Percentiles rank a stretch among this genome's conserved stretches.
Conservation (phyloP, 2,797 vertebrate species). For the Macropodus opercularis region DNA sequence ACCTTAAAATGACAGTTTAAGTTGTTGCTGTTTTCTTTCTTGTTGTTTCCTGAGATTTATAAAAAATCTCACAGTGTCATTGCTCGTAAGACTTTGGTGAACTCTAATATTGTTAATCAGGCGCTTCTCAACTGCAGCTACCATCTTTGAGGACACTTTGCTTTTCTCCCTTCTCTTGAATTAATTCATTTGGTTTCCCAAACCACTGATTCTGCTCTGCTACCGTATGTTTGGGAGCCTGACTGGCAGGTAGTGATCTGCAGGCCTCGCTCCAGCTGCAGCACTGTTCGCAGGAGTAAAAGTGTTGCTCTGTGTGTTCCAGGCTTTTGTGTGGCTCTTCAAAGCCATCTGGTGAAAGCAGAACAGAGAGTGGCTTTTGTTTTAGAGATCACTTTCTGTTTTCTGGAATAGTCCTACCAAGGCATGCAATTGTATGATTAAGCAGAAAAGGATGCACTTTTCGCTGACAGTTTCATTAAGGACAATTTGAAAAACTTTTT, state of each 20-base stretch:
- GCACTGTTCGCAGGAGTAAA: conserved; percentile 31
- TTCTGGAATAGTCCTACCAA: not conserved
- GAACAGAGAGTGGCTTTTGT: conserved; percentile 28
- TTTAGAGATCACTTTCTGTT: not conserved
- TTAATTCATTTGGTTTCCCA: not conserved
- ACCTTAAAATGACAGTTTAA: not conserved
- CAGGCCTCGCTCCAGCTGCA: conserved; percentile 13
- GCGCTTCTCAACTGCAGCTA: too few relatives aligned
- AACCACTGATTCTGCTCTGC: not conserved
- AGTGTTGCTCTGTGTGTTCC: conserved; percentile 29
- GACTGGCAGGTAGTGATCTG: conserved; percentile 2
- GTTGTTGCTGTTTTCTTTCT: too few relatives aligned
- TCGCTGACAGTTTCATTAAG: too few relatives aligned
- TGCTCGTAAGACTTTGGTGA: not conserved
- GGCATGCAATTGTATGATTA: not conserved
- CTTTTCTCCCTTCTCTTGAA: not conserved
- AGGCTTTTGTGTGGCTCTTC: conserved; percentile 34
- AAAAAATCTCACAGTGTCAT: too few relatives aligned
- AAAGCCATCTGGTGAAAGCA: conserved; percentile 56
- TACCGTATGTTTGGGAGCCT: conserved; percentile 53
- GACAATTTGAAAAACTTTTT: too few relatives aligned
- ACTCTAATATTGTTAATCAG: too few relatives aligned
- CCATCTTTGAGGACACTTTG: too few relatives aligned
- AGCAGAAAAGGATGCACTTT: not conserved
- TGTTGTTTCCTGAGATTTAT: too few relatives aligned